These are phyloP conservation scores for Orchestes rusci DNA, from an alignment of 2,888 invertebrate genomes.

Conservation along the genomic window DNA sequence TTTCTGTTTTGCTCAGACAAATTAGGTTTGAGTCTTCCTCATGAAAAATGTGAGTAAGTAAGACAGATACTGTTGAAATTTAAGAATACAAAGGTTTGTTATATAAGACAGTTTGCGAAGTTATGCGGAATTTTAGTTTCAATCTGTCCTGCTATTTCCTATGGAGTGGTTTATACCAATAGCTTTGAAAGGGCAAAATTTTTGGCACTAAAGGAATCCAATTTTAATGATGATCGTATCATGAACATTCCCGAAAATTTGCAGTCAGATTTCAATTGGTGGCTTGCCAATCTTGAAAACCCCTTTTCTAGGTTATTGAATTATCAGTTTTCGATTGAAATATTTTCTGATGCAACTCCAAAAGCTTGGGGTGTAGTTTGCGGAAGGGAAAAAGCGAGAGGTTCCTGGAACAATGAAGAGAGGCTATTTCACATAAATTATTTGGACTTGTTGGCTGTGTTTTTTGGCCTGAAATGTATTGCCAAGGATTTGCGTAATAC, in stretches of 20 bases:
- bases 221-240: neutral
- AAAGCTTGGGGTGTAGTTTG: conserved; percentile 27
- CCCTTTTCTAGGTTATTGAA: neutral
- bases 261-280: neutral
- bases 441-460: conserved; percentile 26
- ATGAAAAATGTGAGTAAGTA: neutral
- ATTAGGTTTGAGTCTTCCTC: neutral
- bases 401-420: conserved; percentile 23
- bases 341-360: conserved; percentile 26
- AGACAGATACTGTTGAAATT: neutral
- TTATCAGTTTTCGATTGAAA: conserved; percentile 10
- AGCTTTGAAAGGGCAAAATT: conserved; percentile 10
- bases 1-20: conserved; percentile 13
- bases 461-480: conserved; percentile 26
- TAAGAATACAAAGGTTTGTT: neutral
- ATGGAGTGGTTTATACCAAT: conserved; percentile 11
- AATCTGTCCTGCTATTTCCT: conserved; percentile 18
- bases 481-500: conserved; percentile 13
- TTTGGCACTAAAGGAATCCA: neutral
- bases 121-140: conserved; percentile 23
- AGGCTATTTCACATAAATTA: conserved; percentile 25
- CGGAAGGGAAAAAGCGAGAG: conserved; percentile 13
- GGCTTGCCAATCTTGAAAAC: neutral
- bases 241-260: neutral
- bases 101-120: conserved; percentile 11